Base-by-base conservation (phyloP, 2,888 invertebrate species). In the Herminia tarsipennalis region DNA sequence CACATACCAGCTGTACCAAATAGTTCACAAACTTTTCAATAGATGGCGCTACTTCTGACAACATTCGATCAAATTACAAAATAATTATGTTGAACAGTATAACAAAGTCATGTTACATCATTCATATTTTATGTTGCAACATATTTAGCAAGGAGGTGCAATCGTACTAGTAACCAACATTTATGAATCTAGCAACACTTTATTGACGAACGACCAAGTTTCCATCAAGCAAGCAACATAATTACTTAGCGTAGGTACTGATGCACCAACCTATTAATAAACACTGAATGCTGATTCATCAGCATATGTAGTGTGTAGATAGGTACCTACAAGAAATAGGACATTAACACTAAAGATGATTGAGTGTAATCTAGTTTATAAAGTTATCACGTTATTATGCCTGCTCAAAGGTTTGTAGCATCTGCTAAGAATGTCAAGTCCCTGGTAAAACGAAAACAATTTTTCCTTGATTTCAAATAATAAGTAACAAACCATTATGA, bases 11-110 rank as follows among this genome's bases (percentile, higher is more conserved):
- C 24, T 10, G 0, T 13, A 10, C n/a, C 0, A 30, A 34, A 43
- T 30, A 56, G 36, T 66, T 53, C 38, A 41, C 3, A 5, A 13
- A 21, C 3, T 6, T 3, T 6, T 2, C 27, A 35, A 51, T 12
- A 64, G 64, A 64, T 64, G 64, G 66, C 64, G 54, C 34, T 5
- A 37, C 5, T 8, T 12, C 2, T 2, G 12, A 1, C 1, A 21
- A 1, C 0, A 3, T 3, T 6, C 2, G 32, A 27, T 21, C n/a
- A 18, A 38, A 36, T 25, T 16, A 30, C 12, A 13, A 17, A 18
- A 41, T n/a, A 3, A 8, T 3, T 17, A 10, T n/a, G n/a, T 13
- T 10, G 6, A 1, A 16, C 22, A 9, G 5, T 28, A 46, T 30
- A 29, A 22, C 1, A 12, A 14, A 54, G 44, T 35, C 34, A 16